Conservation (phyloP, 2,797 vertebrate species). For the Poliocrania exsul region DNA sequence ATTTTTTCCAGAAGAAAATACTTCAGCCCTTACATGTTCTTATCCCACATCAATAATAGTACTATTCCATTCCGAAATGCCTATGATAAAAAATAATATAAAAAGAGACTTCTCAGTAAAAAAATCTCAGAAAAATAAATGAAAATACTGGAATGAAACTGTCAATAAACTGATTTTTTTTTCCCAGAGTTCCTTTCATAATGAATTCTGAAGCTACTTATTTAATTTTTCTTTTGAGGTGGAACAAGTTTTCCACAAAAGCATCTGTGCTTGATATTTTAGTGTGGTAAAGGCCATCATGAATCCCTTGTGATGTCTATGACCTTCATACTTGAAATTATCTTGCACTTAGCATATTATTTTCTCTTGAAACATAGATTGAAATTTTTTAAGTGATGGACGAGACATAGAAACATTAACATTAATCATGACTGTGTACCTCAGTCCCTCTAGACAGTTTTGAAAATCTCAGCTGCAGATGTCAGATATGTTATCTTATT, state of each 20-base stretch:
- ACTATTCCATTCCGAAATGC: background rate
- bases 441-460: background rate
- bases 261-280: background rate
- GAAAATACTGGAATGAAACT: background rate
- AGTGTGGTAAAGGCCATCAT: background rate
- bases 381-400: background rate
- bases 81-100: background rate
- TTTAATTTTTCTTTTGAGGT: background rate
- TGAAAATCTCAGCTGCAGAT: background rate
- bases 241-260: background rate
- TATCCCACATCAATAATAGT: background rate
- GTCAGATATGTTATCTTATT: constrained; percentile 6
- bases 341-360: background rate
- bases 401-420: background rate
- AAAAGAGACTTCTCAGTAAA: background rate
- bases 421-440: background rate
- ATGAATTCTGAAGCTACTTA: background rate
- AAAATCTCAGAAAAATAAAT: background rate
- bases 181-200: background rate
- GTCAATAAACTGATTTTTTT: background rate
- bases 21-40: background rate
- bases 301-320: constrained; percentile 3
- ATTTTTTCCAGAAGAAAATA: background rate
- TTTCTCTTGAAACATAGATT: background rate
- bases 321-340: constrained; percentile 28